Base-by-base conservation (phyloP, 2,797 vertebrate genomes). In the Pseudotriccus pelzelni region DNA sequence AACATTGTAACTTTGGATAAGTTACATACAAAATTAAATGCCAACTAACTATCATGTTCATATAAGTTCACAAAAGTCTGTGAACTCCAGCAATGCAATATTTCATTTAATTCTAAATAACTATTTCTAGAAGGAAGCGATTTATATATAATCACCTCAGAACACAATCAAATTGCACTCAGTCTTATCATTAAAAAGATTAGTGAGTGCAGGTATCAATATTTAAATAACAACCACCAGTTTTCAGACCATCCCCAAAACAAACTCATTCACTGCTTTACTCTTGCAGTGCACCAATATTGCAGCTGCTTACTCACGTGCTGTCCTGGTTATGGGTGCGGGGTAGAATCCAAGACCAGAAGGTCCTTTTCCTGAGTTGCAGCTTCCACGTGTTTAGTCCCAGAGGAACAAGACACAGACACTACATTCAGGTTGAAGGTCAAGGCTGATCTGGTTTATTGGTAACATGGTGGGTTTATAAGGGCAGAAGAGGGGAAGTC, bases 1-100 rank as follows among this genome's bases (percentile, higher is more conserved):
- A 95, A 88, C 4, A 34, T 63, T 73, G 7, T 50, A 76, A 46
- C 27, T 73, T 94, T 76, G 76, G 47, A 88, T 94, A 94, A 90
- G 53, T 76, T 63, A 76, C 12, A 79, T 10, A 34, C 39, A 56
- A 76, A 94, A 94, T 92, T 89, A 90, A 76, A 88, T 66, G 30
- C 46, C 89, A 96, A 36, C 39, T 68, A 89, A 89, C 39, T 74
- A 27, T 49, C 91, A 37, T 39, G 63, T 50, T 91, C 73, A 34
- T 59, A 1, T 14, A 93, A 84, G 50, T 79, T 67, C 76, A 24
- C 59, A 88, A 19, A 94, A 88, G 69, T 67, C 84, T n/a, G 7
- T 32, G 60, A 90, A 76, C 43, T 7, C 60, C 69, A 73, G 62
- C 25, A 92, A 72, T 19, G 76, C 6, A 73, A 62, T 56, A 76